Evolutionary conservation across 2,888 invertebrate species (phyloP).

Genomic region (Ophioninae sp.): DNA sequence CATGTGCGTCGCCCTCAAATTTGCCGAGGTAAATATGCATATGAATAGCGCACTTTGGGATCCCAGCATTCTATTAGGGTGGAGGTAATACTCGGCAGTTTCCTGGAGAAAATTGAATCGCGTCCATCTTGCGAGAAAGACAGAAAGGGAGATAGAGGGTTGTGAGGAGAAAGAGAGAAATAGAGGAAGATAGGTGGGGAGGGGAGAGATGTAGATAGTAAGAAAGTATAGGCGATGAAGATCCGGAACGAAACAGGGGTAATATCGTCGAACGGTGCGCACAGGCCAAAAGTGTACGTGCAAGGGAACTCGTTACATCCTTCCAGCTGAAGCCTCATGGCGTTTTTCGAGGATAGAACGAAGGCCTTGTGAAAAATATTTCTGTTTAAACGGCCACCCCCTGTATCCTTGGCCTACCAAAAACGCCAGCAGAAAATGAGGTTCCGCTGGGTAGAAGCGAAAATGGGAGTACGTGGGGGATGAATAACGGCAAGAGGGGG

Average conservation of each 20-base stretch:
- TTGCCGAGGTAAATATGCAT: slow-evolving; percentile 1
- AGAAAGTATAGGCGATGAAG: slow-evolving; percentile 33
- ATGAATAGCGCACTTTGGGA: slow-evolving; percentile 10
- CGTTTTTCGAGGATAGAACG: slow-evolving; percentile 10
- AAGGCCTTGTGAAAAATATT: slow-evolving; percentile 40
- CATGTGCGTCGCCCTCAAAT: not conserved
- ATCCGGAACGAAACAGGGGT: slow-evolving; percentile 52
- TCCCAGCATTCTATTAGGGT: slow-evolving; percentile 32
- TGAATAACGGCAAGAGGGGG: not conserved
- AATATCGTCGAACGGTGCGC: slow-evolving; percentile 58
- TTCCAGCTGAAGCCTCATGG: slow-evolving; percentile 26
- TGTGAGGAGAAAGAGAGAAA: slow-evolving; percentile 29
- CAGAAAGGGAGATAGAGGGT: not conserved
- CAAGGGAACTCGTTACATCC: slow-evolving; percentile 57
- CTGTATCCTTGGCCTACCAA: slow-evolving; percentile 33
- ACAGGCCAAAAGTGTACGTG: slow-evolving; percentile 58
- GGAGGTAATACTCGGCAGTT: slow-evolving; percentile 49
- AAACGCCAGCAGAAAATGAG: slow-evolving; percentile 27
- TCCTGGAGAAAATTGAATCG: slow-evolving; percentile 70
- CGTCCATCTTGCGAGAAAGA: slow-evolving; percentile 32
- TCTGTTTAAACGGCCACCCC: slow-evolving; percentile 32
- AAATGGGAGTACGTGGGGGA: not conserved
- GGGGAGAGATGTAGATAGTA: slow-evolving; percentile 19
- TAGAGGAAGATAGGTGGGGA: slow-evolving; percentile 1
- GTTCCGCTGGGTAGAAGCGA: not conserved